phyloP scores from a whole-genome alignment of 2,113 vertebrate genomes.

The Eolophus roseicapilla region DNA sequence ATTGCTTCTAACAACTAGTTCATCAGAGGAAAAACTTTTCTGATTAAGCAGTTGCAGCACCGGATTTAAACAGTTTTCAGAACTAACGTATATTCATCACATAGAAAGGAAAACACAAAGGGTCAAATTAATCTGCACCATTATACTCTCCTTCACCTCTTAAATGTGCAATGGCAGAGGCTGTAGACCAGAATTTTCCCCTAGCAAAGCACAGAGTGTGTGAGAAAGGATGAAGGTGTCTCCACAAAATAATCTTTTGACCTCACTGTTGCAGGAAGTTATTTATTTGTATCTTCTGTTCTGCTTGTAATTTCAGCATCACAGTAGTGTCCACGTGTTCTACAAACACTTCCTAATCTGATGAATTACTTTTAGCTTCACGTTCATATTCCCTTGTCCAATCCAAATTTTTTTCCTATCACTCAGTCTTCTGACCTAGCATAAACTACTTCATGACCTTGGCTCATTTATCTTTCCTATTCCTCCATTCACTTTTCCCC shows the following conservation, averaged over 20 bases:
- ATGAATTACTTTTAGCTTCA: constrained; percentile 1
- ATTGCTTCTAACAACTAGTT: constrained; percentile 7
- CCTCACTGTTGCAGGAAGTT: neutral
- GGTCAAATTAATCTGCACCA: neutral
- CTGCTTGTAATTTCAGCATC: neutral
- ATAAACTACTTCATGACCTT: neutral
- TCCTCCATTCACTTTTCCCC: neutral
- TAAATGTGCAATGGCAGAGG: neutral
- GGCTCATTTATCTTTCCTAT: neutral
- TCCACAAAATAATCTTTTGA: neutral
- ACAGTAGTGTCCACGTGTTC: neutral
- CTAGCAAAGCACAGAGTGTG: neutral
- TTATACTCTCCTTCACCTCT: neutral
- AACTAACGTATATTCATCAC: neutral
- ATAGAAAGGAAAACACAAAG: neutral
- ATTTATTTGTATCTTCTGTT: neutral
- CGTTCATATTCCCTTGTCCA: constrained; percentile 1
- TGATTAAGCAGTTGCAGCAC: constrained; percentile 25
- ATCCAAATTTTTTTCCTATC: neutral
- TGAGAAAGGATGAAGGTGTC: neutral
- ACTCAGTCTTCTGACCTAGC: neutral
- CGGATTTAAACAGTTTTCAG: constrained; percentile 8
- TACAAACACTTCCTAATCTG: constrained; percentile 9
- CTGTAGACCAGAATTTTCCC: neutral
- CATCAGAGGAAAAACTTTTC: constrained; percentile 33